Conservation (phyloP, 2,888 invertebrate genomes). For the Morpho helenor region DNA sequence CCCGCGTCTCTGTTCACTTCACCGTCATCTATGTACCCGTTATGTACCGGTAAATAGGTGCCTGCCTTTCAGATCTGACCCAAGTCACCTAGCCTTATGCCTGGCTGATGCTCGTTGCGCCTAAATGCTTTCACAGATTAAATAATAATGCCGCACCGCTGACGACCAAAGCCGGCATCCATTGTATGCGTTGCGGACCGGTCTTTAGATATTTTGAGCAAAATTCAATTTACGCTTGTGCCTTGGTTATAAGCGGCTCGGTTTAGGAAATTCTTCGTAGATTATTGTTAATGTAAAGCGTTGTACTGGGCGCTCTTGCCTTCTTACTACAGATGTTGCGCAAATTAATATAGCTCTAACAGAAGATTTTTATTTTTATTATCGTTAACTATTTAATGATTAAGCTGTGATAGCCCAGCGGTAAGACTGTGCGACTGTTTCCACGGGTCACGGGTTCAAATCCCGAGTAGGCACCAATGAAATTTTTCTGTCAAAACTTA, state of each 20-base stretch:
- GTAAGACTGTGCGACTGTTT: too few relatives aligned
- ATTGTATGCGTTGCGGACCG: conserved; percentile 24
- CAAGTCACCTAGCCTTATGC: conserved; percentile 37
- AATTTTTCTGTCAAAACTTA: too few relatives aligned
- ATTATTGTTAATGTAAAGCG: conserved; percentile 7
- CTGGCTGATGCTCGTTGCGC: conserved; percentile 30
- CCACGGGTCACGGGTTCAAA: too few relatives aligned
- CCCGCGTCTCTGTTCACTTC: conserved; percentile 48
- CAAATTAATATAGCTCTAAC: too few relatives aligned
- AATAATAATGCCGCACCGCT: conserved; percentile 32
- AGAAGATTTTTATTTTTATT: too few relatives aligned
- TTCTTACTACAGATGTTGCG: too few relatives aligned
- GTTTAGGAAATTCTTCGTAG: conserved; percentile 12
- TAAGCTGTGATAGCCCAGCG: too few relatives aligned
- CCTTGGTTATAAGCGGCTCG: conserved; percentile 18
- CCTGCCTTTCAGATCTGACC: conserved; percentile 60
- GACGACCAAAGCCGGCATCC: conserved; percentile 25
- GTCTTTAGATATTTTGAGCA: conserved; percentile 24
- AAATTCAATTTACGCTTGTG: conserved; percentile 23
- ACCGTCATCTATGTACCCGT: conserved; percentile 45
- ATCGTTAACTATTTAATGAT: too few relatives aligned
- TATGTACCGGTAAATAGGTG: conserved; percentile 61
- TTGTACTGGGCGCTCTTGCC: background rate
- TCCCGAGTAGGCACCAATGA: too few relatives aligned
- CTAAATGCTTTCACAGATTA: conserved; percentile 35